Evolutionary conservation across 2,888 invertebrate species (phyloP).

Genomic region (Parapristionchus giblindavisi): DNA sequence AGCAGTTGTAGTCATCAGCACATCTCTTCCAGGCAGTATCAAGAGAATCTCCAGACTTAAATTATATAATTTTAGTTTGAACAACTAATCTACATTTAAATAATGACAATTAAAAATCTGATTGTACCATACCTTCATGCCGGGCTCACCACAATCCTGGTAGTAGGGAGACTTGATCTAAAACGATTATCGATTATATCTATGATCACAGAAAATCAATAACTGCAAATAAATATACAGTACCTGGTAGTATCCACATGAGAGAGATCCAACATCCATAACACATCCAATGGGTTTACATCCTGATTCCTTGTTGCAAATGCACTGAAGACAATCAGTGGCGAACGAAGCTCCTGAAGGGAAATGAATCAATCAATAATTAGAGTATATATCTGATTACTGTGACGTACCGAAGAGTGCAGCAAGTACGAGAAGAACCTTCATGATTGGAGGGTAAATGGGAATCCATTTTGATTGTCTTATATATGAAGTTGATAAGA

Average conservation of each 20-base stretch:
- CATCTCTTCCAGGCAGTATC: conserved; percentile 51
- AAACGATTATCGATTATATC: too few relatives aligned
- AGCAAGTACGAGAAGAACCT: conserved; percentile 17
- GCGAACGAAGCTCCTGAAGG: conserved; percentile 46
- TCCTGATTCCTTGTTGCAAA: conserved; percentile 60
- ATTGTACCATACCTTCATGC: conserved; percentile 10
- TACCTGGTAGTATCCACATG: conserved; percentile 63
- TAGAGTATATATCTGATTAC: background rate
- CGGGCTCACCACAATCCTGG: conserved; percentile 46
- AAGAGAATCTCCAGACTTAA: conserved; percentile 50
- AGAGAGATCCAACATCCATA: conserved; percentile 63
- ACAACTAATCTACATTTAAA: background rate
- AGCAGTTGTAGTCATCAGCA: conserved; percentile 49
- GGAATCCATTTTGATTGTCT: background rate
- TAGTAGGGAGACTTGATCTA: conserved; percentile 66
- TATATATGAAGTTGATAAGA: background rate
- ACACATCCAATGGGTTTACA: conserved; percentile 62
- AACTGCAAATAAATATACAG: conserved; percentile 47
- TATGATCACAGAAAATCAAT: too few relatives aligned
- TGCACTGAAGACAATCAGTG: conserved; percentile 56
- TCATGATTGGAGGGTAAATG: conserved; percentile 21
- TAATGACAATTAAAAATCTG: background rate
- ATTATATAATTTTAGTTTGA: background rate
- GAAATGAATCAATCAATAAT: background rate
- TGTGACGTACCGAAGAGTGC: conserved; percentile 8